These are phyloP conservation scores for Pachyseris speciosa DNA, from an alignment of 64 coral and sea anemone species.

Conservation along the genomic window DNA sequence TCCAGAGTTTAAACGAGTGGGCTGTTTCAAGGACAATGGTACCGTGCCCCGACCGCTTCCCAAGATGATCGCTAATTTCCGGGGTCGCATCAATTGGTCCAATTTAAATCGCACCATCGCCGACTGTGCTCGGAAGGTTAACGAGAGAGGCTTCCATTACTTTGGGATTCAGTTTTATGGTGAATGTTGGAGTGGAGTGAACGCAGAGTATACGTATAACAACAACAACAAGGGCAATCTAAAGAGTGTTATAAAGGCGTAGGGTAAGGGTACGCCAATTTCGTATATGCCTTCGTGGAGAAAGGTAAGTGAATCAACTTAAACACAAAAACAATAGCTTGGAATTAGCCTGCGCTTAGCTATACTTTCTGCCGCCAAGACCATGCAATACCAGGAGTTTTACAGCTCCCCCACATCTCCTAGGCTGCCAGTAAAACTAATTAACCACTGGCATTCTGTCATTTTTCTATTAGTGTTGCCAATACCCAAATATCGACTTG, in stretches of 20 bases:
- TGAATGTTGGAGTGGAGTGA: slow-evolving; percentile 48
- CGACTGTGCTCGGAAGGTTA: background rate
- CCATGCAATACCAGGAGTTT: too few relatives aligned
- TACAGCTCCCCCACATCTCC: too few relatives aligned
- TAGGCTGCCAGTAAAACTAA: too few relatives aligned
- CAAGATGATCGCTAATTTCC: slow-evolving; percentile 27
- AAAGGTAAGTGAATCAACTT: too few relatives aligned
- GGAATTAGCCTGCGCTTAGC: too few relatives aligned
- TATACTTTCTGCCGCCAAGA: too few relatives aligned
- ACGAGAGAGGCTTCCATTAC: background rate
- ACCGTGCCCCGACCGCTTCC: background rate
- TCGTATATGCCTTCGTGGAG: slow-evolving; percentile 19
- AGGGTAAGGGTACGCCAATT: background rate
- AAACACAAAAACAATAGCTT: too few relatives aligned
- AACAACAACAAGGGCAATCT: slow-evolving; percentile 11
- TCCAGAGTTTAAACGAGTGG: slow-evolving; percentile 12
- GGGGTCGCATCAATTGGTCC: background rate
- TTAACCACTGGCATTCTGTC: too few relatives aligned
- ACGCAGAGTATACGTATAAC: slow-evolving; percentile 6
- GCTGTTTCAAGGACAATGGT: slow-evolving; percentile 27
- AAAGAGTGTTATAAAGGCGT: background rate
- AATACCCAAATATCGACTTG: too few relatives aligned
- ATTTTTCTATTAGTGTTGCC: too few relatives aligned
- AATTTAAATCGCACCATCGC: slow-evolving; percentile 43
- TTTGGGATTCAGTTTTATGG: slow-evolving; percentile 67